Evolutionary conservation across 2,113 vertebrate species (phyloP).

Genomic region (Xenus cinereus): DNA sequence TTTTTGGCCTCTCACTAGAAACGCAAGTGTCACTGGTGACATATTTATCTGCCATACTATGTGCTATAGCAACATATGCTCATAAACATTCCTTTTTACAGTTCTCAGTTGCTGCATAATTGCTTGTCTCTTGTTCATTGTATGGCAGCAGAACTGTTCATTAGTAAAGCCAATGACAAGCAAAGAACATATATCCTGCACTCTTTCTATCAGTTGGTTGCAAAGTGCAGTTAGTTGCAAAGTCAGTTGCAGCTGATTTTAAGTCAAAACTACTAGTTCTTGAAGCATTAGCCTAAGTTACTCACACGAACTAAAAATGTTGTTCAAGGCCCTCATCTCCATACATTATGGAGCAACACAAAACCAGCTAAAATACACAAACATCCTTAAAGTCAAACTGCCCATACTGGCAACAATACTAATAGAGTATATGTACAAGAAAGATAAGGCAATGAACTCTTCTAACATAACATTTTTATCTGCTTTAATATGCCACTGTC

Average conservation of each 20-base stretch:
- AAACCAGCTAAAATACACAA: background rate
- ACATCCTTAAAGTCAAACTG: background rate
- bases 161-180: background rate
- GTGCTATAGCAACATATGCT: background rate
- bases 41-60: background rate
- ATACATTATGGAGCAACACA: background rate
- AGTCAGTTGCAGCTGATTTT: background rate
- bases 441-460: background rate
- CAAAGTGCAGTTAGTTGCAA: background rate
- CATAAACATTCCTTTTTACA: background rate
- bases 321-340: background rate
- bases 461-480: background rate
- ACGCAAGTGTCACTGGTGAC: background rate
- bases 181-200: background rate
- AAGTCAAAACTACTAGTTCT: background rate
- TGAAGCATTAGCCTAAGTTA: background rate
- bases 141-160: background rate
- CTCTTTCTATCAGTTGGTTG: background rate
- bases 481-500: background rate
- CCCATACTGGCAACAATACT: background rate
- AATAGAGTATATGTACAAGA: background rate
- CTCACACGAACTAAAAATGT: background rate
- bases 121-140: background rate
- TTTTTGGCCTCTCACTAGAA: conserved; percentile 4
- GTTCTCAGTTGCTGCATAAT: background rate